Conservation (phyloP, 2,888 invertebrate genomes). For the Nymphalis urticae region DNA sequence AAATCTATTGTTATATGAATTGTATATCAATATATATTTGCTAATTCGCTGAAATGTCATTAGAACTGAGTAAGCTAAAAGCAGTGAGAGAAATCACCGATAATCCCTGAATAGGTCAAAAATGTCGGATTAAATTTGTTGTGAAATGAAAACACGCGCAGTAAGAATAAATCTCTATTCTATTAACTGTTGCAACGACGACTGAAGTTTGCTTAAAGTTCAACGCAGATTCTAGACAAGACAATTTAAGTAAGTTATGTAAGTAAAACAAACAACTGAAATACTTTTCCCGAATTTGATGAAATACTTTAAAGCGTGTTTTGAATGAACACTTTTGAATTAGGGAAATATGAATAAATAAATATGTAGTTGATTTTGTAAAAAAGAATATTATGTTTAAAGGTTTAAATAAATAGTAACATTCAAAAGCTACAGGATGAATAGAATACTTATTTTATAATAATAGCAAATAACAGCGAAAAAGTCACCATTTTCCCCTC, state of each 20-base stretch:
- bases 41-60: neutral
- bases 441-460: neutral
- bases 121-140: conserved; percentile 41
- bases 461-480: no score
- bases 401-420: no score
- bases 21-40: neutral
- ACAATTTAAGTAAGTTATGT: neutral
- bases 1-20: no score
- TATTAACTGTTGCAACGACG: conserved; percentile 43
- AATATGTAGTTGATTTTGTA: no score
- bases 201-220: conserved; percentile 42
- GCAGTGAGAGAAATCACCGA: conserved; percentile 28
- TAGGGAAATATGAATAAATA: neutral
- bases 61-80: neutral
- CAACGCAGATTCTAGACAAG: conserved; percentile 16
- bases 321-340: neutral
- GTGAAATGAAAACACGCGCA: conserved; percentile 43
- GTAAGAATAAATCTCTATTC: conserved; percentile 45
- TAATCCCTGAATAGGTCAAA: conserved; percentile 18
- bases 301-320: neutral
- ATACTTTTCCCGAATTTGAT: neutral
- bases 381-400: no score
- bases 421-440: neutral
- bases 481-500: no score
- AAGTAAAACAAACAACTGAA: neutral